A percentile compares a stretch with the other conserved stretches of the same genome.
Evolutionary conservation across 35 echinoderm and acorn worm genomes (phyloP).

Genomic region (Heliocidaris erythrogramma): DNA sequence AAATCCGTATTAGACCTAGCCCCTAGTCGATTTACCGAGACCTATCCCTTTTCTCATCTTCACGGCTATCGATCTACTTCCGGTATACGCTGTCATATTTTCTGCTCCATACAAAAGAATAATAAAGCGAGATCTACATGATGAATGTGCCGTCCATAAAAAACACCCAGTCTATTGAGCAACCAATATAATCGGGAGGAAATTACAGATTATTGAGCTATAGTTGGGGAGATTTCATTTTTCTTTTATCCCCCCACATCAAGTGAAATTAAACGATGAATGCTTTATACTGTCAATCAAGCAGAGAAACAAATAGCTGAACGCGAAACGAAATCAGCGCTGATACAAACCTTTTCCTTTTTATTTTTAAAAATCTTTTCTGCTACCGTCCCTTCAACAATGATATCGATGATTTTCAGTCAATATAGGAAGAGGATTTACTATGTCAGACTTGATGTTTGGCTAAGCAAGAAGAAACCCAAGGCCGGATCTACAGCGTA

Average conservation of each 20-base stretch:
- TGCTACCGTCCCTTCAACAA: not conserved
- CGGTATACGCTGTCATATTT: not conserved
- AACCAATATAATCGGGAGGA: constrained; percentile 1
- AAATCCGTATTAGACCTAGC: not conserved
- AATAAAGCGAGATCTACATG: not conserved
- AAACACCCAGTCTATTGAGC: constrained; percentile 8
- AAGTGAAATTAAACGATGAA: constrained; percentile 3
- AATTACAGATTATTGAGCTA: constrained; percentile 6
- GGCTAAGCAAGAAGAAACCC: not conserved
- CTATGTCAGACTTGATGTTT: not conserved
- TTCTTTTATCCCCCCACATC: not conserved
- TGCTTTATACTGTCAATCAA: constrained; percentile 12
- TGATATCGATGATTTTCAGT: constrained; percentile 4
- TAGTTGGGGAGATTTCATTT: constrained; percentile 17
- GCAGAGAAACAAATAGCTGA: not conserved
- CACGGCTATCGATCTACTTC: not conserved
- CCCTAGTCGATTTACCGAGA: not conserved
- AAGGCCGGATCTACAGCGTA: constrained; percentile 14
- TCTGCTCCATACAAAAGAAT: not conserved
- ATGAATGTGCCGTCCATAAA: not conserved
- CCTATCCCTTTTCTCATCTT: not conserved
- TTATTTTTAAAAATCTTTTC: not conserved
- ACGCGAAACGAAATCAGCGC: not conserved
- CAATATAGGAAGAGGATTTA: constrained; percentile 4
- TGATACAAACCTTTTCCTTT: not conserved